Conservation (phyloP, 2,888 invertebrate species). For the Mimachlamys varia region DNA sequence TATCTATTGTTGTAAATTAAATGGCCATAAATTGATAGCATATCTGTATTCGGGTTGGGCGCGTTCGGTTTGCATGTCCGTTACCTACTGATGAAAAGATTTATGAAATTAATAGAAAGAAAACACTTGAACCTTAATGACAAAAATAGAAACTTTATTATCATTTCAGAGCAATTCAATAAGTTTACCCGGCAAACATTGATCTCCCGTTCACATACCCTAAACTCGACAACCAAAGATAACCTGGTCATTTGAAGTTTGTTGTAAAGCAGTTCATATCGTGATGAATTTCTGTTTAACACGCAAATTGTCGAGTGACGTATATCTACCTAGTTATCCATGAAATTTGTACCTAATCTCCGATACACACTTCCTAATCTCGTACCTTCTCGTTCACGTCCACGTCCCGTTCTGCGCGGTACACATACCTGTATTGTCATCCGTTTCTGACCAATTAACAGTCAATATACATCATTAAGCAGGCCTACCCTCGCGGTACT, state of each 20-base stretch:
- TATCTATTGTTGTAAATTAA: conserved; percentile 19
- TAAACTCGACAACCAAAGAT: neutral
- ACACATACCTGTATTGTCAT: neutral
- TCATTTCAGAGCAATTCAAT: neutral
- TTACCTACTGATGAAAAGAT: conserved; percentile 8
- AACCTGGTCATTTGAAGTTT: conserved; percentile 15
- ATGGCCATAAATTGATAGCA: neutral
- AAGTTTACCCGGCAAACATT: conserved; percentile 14
- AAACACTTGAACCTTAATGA: conserved; percentile 26
- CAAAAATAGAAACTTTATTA: conserved; percentile 31
- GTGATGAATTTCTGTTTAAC: conserved; percentile 15
- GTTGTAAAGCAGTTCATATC: neutral
- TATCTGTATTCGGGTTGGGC: conserved; percentile 27
- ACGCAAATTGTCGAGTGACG: neutral
- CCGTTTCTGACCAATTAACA: neutral
- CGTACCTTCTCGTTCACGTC: neutral
- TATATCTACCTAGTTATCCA: neutral
- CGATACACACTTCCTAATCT: neutral
- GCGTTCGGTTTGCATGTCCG: conserved; percentile 5
- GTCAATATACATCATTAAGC: neutral
- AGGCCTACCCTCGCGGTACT: neutral
- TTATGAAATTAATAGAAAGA: conserved; percentile 34
- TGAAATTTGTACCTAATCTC: conserved; percentile 21
- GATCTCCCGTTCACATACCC: neutral
- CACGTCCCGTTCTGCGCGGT: neutral